Evolutionary conservation across 2,888 invertebrate genomes (phyloP).

Genomic region (Acronicta aceris): DNA sequence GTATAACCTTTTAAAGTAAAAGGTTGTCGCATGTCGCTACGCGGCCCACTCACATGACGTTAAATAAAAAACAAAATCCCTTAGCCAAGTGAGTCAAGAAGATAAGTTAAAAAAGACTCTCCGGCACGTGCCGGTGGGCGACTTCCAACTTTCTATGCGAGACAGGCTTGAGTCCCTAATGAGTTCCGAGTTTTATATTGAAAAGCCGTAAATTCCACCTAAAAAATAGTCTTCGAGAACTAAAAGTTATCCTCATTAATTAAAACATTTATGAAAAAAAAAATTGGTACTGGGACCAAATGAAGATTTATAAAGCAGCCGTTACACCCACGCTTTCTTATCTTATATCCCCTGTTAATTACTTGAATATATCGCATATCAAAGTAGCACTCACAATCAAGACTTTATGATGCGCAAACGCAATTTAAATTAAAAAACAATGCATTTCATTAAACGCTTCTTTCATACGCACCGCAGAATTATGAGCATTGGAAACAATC

Average conservation of each 20-base stretch:
- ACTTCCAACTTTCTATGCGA: conserved; percentile 45
- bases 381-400: conserved; percentile 37
- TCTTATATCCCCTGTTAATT: conserved; percentile 47
- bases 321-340: conserved; percentile 37
- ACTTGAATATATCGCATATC: conserved; percentile 41
- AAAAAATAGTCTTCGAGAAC: conserved; percentile 20
- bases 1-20: conserved; percentile 42
- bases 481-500: conserved; percentile 79
- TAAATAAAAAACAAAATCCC: conserved; percentile 44
- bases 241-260: conserved; percentile 30
- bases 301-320: conserved; percentile 42
- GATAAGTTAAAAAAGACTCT: conserved; percentile 42
- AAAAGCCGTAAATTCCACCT: conserved; percentile 25
- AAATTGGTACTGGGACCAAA: conserved; percentile 26
- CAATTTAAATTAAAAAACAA: conserved; percentile 54
- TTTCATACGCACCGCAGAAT: conserved; percentile 63
- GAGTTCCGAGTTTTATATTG: conserved; percentile 40
- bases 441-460: conserved; percentile 49
- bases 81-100: conserved; percentile 35
- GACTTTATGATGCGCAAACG: conserved; percentile 47
- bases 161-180: conserved; percentile 48
- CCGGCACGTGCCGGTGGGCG: conserved; percentile 51
- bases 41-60: conserved; percentile 40
- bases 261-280: conserved; percentile 41
- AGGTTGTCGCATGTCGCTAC: conserved; percentile 27